Conservation (phyloP, 2,113 vertebrate species). For the Pao palembangensis region DNA sequence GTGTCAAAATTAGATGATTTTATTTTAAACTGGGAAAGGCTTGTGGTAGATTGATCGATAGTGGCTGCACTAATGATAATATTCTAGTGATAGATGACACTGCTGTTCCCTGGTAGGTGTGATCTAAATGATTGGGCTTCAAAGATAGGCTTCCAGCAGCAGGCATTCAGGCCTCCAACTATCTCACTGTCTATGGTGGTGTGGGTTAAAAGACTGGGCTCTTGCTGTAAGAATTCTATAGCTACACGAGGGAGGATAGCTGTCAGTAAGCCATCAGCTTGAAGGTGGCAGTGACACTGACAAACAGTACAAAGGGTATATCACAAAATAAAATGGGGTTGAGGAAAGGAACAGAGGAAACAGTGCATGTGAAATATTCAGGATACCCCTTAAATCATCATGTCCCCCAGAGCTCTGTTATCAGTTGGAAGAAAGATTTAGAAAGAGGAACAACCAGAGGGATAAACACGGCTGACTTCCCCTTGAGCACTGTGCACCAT, state of each 20-base stretch:
- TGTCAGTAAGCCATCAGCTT: conserved; percentile 32
- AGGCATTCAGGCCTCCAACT: conserved; percentile 38
- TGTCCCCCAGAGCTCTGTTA: conserved; percentile 48
- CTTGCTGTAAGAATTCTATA: conserved; percentile 46
- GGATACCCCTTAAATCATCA: conserved; percentile 38
- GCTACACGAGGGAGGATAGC: conserved; percentile 29
- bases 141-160: conserved; percentile 61
- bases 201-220: conserved; percentile 35
- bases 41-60: conserved; percentile 35
- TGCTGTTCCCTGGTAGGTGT: conserved; percentile 28
- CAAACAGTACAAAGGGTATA: conserved; percentile 23
- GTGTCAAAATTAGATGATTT: conserved; percentile 35
- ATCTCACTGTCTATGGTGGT: conserved; percentile 45
- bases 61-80: conserved; percentile 46
- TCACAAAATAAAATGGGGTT: conserved; percentile 20
- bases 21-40: conserved; percentile 35
- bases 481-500: conserved; percentile 41
- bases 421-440: conserved; percentile 53
- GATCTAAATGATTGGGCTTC: conserved; percentile 47
- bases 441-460: conserved; percentile 67
- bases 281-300: conserved; percentile 13
- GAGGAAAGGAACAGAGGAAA: conserved; percentile 9
- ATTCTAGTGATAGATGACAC: conserved; percentile 41
- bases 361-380: conserved; percentile 38
- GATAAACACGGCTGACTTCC: conserved; percentile 64